Evolutionary conservation across 2,888 invertebrate species (phyloP).

Genomic region (Epirrhoe alternata): DNA sequence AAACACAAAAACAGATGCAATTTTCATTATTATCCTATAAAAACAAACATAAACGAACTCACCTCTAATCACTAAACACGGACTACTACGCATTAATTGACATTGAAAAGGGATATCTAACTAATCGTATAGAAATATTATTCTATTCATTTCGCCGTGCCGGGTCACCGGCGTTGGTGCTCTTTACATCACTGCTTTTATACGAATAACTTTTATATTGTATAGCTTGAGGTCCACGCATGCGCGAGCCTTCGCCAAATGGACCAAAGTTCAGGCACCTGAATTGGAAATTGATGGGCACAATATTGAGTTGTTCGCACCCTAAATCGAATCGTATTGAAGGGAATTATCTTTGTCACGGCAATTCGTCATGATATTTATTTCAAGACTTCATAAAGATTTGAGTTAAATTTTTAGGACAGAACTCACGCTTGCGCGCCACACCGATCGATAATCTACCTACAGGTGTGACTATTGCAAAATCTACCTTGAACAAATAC

Average conservation of each 20-base stretch:
- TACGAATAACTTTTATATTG: conserved; percentile 57
- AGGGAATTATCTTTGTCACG: conserved; percentile 10
- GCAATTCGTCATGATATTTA: conserved; percentile 19
- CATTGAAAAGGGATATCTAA: conserved; percentile 57
- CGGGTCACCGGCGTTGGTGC: conserved; percentile 70
- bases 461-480: conserved; percentile 46
- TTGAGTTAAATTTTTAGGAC: conserved; percentile 11
- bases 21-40: conserved; percentile 14
- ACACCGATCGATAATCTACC: conserved; percentile 67
- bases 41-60: conserved; percentile 27
- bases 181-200: conserved; percentile 74
- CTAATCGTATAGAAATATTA: conserved; percentile 55
- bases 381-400: conserved; percentile 5
- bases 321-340: conserved; percentile 20
- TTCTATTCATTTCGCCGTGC: conserved; percentile 57
- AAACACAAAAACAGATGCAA: conserved; percentile 12
- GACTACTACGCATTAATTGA: conserved; percentile 62
- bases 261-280: conserved; percentile 65
- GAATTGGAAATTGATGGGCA: conserved; percentile 25
- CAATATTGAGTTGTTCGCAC: conserved; percentile 21
- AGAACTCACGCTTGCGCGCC: conserved; percentile 75
- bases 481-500: conserved; percentile 25
- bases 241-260: conserved; percentile 75
- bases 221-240: conserved; percentile 55
- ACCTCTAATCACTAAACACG: conserved; percentile 35